A percentile compares a stretch with the other conserved stretches of the same genome.
Evolutionary conservation across 2,113 vertebrate genomes (phyloP).

Genomic region (Hippocampus zosterae): DNA sequence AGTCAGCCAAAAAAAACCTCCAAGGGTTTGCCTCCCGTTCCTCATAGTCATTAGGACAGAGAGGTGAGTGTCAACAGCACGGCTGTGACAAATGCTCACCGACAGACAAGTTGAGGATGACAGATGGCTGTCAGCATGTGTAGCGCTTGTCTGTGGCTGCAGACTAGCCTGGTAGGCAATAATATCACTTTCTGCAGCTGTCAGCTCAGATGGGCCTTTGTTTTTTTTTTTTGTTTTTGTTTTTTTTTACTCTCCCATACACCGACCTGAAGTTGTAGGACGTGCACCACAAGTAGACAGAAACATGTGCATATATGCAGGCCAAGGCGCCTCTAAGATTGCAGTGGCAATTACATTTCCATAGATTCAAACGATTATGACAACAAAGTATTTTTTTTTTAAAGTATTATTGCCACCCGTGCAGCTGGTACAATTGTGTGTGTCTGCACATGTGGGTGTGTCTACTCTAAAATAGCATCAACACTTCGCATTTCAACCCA

Average conservation of each 20-base stretch:
- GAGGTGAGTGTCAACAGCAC: slow-evolving; percentile 38
- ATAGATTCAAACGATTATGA: slow-evolving; percentile 47
- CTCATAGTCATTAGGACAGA: slow-evolving; percentile 26
- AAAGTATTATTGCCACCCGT: neutral
- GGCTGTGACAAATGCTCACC: slow-evolving; percentile 42
- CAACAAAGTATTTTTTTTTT: slow-evolving; percentile 36
- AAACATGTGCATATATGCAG: slow-evolving; percentile 9
- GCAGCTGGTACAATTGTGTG: slow-evolving; percentile 15
- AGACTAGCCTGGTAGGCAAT: slow-evolving; percentile 37
- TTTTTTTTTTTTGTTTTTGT: neutral
- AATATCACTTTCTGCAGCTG: slow-evolving; percentile 58
- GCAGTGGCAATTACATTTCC: slow-evolving; percentile 53
- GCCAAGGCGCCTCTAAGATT: slow-evolving; percentile 31
- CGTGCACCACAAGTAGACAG: slow-evolving; percentile 27
- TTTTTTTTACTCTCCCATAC: neutral
- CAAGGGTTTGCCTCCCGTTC: slow-evolving; percentile 43
- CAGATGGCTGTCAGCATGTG: slow-evolving; percentile 53
- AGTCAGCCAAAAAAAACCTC: slow-evolving; percentile 30
- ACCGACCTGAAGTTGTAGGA: slow-evolving; percentile 28
- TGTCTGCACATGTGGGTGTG: slow-evolving; percentile 10
- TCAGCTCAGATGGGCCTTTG: slow-evolving; percentile 29
- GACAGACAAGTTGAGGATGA: slow-evolving; percentile 36
- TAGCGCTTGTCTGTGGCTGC: slow-evolving; percentile 12
- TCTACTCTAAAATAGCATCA: slow-evolving; percentile 38
- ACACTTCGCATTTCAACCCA: slow-evolving; percentile 10